These are phyloP conservation scores for Xiphias gladius DNA, from an alignment of 2,113 vertebrate genomes.

Conservation along the genomic window DNA sequence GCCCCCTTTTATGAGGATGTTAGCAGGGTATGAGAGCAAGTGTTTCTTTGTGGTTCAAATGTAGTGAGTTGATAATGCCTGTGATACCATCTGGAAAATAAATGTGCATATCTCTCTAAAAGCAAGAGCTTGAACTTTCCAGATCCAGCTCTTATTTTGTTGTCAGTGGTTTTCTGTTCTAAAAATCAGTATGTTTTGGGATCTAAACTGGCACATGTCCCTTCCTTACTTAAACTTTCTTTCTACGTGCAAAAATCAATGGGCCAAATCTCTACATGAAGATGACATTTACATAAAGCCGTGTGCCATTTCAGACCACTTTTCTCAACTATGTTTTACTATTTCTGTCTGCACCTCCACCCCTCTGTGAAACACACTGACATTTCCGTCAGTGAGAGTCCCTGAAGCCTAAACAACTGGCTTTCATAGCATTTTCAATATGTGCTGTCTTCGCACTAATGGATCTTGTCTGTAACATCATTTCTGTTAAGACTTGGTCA, in stretches of 20 bases:
- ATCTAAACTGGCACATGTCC: neutral
- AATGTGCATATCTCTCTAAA: conserved; percentile 3
- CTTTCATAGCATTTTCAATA: conserved; percentile 25
- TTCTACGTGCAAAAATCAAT: conserved; percentile 1
- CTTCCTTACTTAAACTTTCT: neutral
- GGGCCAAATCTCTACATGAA: conserved; percentile 2
- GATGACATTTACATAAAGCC: conserved; percentile 51
- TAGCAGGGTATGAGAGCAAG: conserved; percentile 25
- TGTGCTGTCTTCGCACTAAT: conserved; percentile 9
- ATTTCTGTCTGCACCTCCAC: neutral
- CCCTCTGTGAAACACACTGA: conserved; percentile 39
- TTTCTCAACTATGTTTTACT: conserved; percentile 5
- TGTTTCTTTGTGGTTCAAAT: conserved; percentile 13
- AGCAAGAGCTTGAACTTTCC: neutral
- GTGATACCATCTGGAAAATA: conserved; percentile 14
- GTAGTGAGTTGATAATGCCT: neutral
- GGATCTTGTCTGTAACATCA: conserved; percentile 15
- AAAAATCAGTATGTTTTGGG: neutral
- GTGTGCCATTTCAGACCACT: conserved; percentile 34
- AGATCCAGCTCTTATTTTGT: neutral
- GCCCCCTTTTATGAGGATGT: conserved; percentile 45
- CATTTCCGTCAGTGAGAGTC: conserved; percentile 38
- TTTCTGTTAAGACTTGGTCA: neutral
- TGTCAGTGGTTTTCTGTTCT: conserved; percentile 8
- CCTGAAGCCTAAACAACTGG: conserved; percentile 32